Evolutionary conservation across 2,113 vertebrate species (phyloP).

Genomic region (Atractosteus spatula): DNA sequence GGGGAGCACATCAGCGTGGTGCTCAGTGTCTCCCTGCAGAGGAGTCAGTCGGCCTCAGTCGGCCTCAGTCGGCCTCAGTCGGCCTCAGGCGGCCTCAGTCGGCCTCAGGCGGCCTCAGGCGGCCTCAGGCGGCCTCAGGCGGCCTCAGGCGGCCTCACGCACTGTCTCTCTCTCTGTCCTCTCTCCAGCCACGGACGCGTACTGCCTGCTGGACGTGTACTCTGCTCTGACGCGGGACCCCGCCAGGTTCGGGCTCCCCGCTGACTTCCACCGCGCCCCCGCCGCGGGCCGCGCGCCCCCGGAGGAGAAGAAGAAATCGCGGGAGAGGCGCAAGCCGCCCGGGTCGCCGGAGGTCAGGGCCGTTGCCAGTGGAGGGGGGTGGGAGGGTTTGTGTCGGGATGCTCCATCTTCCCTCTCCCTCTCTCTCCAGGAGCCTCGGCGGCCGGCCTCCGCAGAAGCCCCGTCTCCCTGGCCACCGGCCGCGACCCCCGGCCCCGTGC

Average conservation of each 20-base stretch:
- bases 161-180: slow-evolving; percentile 2
- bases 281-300: slow-evolving; percentile 25
- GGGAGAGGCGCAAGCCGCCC: slow-evolving; percentile 27
- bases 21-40: too few species aligned
- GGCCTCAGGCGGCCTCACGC: too few species aligned
- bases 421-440: slow-evolving; percentile 14
- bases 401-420: too few species aligned
- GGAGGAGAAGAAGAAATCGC: slow-evolving; percentile 39
- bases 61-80: too few species aligned
- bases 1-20: too few species aligned
- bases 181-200: slow-evolving; percentile 68
- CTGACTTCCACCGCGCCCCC: slow-evolving; percentile 46
- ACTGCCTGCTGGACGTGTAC: slow-evolving; percentile 80
- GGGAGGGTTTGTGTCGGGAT: too few species aligned
- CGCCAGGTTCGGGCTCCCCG: slow-evolving; percentile 51
- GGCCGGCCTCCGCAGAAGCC: slow-evolving; percentile 29
- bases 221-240: slow-evolving; percentile 63
- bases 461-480: neutral
- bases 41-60: too few species aligned
- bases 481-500: slow-evolving; percentile 37
- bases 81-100: too few species aligned
- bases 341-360: slow-evolving; percentile 42
- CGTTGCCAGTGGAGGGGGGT: neutral
- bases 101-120: too few species aligned
- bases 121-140: too few species aligned